These are phyloP conservation scores for Sebastes paucispinis DNA, from an alignment of 2,797 vertebrate species.

Conservation along the genomic window DNA sequence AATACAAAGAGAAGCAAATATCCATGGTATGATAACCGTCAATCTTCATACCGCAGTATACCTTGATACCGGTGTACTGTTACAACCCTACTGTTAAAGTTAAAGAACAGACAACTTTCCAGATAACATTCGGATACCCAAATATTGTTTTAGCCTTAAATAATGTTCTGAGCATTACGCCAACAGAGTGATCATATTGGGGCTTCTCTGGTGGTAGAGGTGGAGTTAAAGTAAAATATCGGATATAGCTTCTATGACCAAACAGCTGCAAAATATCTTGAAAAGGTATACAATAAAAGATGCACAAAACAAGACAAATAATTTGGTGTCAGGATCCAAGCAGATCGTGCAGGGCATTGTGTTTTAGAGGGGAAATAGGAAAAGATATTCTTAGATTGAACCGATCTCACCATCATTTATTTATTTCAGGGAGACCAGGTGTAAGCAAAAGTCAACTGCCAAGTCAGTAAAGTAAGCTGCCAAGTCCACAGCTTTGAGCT, in stretches of 20 bases:
- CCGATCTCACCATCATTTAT: not conserved
- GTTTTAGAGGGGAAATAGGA: not conserved
- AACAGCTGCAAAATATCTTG: not conserved
- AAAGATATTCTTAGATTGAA: not conserved
- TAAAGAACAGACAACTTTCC: not conserved
- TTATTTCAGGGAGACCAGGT: conserved; percentile 9
- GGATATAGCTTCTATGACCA: too few species aligned
- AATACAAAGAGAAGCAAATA: too few species aligned
- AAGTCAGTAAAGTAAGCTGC: conserved; percentile 1
- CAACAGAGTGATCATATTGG: not conserved
- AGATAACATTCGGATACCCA: not conserved
- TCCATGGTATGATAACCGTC: too few species aligned
- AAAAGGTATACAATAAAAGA: not conserved
- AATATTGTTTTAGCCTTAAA: not conserved
- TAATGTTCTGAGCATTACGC: not conserved
- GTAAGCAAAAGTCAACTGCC: conserved; percentile 11
- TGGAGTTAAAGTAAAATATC: not conserved
- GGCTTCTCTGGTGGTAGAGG: not conserved
- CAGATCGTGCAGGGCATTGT: not conserved
- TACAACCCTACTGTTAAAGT: not conserved
- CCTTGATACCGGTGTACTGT: too few species aligned
- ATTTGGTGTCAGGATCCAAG: not conserved
- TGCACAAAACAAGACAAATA: not conserved
- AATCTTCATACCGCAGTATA: too few species aligned
- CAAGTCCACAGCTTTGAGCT: conserved; percentile 16